Evolutionary conservation across 2,888 invertebrate genomes (phyloP), one percentile per base, ranked within the genome.

Genomic region (Alitta virens): DNA sequence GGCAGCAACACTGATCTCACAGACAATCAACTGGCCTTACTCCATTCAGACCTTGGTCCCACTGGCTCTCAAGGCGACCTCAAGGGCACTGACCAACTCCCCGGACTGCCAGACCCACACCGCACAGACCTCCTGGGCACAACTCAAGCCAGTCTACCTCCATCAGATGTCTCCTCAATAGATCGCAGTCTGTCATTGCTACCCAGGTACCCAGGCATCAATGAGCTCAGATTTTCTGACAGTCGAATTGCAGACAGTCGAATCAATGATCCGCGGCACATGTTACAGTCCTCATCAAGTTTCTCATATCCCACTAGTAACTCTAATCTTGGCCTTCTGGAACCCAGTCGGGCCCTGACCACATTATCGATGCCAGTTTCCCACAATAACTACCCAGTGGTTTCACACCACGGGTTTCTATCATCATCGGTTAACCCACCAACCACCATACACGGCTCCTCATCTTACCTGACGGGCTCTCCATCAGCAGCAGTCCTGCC

Each of bases 301-400:
- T 46, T 46, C 7, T 69, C 74, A 53, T 72, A 69, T 61, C 66
- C 72, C 27, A 56, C 71, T 18, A 71, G 68, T 63, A 72, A 67
- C 60, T 72, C 75, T 18, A 76, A 75, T 63, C 66, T 75, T 42
- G 68, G 71, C 49, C 74, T 75, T 49, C 60, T 77, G 42, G 72
- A 75, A 60, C 75, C 75, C 60, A 75, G 74, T 60, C 69, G 75
- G 16, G 72, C 75, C 18, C 70, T 74, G 21, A 68, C 73, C 5
- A 67, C 73, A 18, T 56, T 74, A 23, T 67, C 72, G 7, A 60
- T 72, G 14, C 59, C 69, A 23, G 63, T 60, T 21, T 59, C 63
- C 2, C 65, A 63, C 59, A 52, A 60, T 64, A 63, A 65, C 52
- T 67, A 71, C 43, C 71, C 68, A 12, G 67, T 68, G 64, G 69